Evolutionary conservation across 2,888 invertebrate species (phyloP), one percentile per base, ranked within the genome.

Genomic region (Hemaris fuciformis): DNA sequence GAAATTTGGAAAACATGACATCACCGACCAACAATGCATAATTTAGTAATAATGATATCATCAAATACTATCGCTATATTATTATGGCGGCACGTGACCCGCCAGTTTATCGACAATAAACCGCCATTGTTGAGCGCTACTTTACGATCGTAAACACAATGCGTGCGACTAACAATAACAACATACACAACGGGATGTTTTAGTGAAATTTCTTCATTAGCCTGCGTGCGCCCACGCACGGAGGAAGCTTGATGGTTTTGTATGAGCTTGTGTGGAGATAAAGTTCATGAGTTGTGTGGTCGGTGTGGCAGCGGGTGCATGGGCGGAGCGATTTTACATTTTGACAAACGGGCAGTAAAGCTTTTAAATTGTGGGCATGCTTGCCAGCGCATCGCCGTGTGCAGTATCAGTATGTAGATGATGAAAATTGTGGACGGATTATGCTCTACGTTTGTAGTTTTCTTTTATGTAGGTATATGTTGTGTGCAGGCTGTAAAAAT

Each of bases 211-310:
- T 77, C 78, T 81, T 79, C 75, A 82, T 81, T 77, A 71, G 63
- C 65, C 80, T 75, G 79, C 80, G 81, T 75, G 79, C 80, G 81
- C 80, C 77, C 70, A 80, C 85, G 83, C 81, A n/a, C n/a, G n/a
- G 71, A 68, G 68, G 43, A 64, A 53, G 31, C 53, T 13, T 71
- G n/a, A 73, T 75, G 67, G 68, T 67, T 69, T 69, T 59, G 60
- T 69, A 27, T 56, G 31, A 25, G 13, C 56, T 22, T 31, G 22
- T 56, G 13, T 57, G 10, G 38, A 38, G 38, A 38, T 38, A 13
- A n/a, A 10, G 46, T 5, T 60, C 13, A 22, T n/a, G 15, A 27
- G 7, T 5, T 10, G 57, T 45, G 23, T 20, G 57, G 45, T 27
- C 6, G 2, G 10, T 25, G 43, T 45, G 56, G n/a, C 8, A 43